Evolutionary conservation across 37 sponge, comb jelly and placozoan species (phyloP), one percentile per base, ranked within the genome.

Genomic region (Halisarca cf. caerulea): DNA sequence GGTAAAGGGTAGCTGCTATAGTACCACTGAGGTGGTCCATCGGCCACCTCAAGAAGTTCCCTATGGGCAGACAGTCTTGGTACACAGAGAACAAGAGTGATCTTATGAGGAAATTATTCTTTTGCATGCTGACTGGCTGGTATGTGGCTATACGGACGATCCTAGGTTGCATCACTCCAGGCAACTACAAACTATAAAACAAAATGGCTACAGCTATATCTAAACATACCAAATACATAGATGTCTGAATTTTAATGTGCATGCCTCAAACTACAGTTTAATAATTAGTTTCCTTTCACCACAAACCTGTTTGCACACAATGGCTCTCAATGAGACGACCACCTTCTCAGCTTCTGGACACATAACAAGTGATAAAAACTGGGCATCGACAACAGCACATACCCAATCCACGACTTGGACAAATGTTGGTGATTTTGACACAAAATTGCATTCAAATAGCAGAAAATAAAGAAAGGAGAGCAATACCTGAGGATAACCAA

Each of bases 361-460:
- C 20, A 74, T 20, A 18, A 74, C 45, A 23, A 74, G 45, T 0
- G 42, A 33, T 21, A 44, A 15, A 21, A 74, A 74, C 45, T 74
- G 77, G 17, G 77, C 77, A 40, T 74, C 77, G 25, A 74, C 45
- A 7, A 74, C 9, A 74, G 45, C 77, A 74, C 77, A 74, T 18
- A 6, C 25, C 77, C 77, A 74, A 15, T 38, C 42, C 42, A 74
- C 45, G 15, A 74, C 24, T 9, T 44, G 77, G 21, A 40, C 24
- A 37, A 74, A 74, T 20, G 77, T 33, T 36, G 77, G 77, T 18
- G 20, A 18, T 25, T 41, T 37, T 5, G 77, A 74, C 1, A 74
- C 21, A 74, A 40, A 74, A 7, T 43, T 38, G 44, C 18, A 25
- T 21, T 40, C 36, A 17, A 17, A 23, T 11, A 74, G 44, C 45